Conservation (phyloP, 2,888 invertebrate genomes). For the Watsonalla binaria region DNA sequence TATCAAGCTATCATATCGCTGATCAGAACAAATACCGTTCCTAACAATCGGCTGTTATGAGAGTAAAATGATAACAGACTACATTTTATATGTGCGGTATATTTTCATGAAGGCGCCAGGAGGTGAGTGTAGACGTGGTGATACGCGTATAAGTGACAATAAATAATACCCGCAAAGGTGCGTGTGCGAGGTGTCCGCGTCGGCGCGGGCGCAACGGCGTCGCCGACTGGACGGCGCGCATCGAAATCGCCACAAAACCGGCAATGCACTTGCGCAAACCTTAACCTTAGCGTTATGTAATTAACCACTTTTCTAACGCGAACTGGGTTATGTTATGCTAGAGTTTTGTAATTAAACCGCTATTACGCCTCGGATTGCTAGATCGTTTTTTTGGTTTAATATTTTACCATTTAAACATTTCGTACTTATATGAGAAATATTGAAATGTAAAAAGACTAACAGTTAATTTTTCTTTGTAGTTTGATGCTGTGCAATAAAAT, state of each 20-base stretch:
- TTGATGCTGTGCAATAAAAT: no score
- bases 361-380: background rate
- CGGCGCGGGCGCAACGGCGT: slow-evolving; percentile 21
- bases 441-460: no score
- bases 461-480: no score
- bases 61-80: background rate
- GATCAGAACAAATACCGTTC: slow-evolving; percentile 11
- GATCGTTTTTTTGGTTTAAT: no score
- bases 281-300: slow-evolving; percentile 57
- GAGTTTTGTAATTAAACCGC: slow-evolving; percentile 21
- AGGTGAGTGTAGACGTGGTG: background rate
- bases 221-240: slow-evolving; percentile 10
- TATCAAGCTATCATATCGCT: slow-evolving; percentile 41
- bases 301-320: slow-evolving; percentile 41
- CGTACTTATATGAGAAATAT: no score
- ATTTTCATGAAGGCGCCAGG: background rate
- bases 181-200: background rate
- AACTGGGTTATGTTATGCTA: slow-evolving; percentile 35
- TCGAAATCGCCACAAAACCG: slow-evolving; percentile 13
- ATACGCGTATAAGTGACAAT: background rate
- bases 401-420: no score
- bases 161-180: background rate
- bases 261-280: slow-evolving; percentile 53
- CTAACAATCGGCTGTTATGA: background rate
- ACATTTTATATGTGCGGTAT: background rate